Percentiles rank a stretch among this genome's conserved stretches.
Evolutionary conservation across 2,888 invertebrate genomes (phyloP).

Genomic region (Epiperipatus broadwayi): DNA sequence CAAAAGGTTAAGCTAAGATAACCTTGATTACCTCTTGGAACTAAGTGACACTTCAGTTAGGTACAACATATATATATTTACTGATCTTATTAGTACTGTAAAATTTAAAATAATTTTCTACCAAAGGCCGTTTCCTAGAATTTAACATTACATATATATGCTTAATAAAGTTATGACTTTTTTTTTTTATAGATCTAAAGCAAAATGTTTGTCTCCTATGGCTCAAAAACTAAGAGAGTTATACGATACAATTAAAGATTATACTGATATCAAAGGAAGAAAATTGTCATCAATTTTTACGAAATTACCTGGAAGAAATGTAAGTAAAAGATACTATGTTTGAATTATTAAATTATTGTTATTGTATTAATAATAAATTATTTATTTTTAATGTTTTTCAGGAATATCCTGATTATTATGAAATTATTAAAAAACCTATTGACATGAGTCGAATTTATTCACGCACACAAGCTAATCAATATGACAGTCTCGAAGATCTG

Average conservation of each 20-base stretch:
- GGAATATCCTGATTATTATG: conserved; percentile 93
- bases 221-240: conserved; percentile 62
- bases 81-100: no score
- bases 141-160: no score
- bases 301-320: conserved; percentile 73
- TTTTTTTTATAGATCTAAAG: no score
- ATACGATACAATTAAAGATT: conserved; percentile 73
- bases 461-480: conserved; percentile 52
- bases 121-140: no score
- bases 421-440: conserved; percentile 85
- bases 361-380: neutral
- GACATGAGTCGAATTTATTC: conserved; percentile 85
- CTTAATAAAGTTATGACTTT: no score
- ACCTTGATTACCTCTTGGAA: no score
- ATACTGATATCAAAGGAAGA: conserved; percentile 62
- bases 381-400: conserved; percentile 24
- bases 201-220: conserved; percentile 33
- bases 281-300: conserved; percentile 83
- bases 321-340: conserved; percentile 27
- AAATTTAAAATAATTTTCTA: no score
- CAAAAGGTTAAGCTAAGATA: no score
- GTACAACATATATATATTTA: no score
- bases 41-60: no score
- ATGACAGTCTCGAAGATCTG: conserved; percentile 64
- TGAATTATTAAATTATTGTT: neutral